Evolutionary conservation across 2,888 invertebrate genomes (phyloP), one percentile per base, ranked within the genome.

Genomic region (Lepidocyrtoides sp.): DNA sequence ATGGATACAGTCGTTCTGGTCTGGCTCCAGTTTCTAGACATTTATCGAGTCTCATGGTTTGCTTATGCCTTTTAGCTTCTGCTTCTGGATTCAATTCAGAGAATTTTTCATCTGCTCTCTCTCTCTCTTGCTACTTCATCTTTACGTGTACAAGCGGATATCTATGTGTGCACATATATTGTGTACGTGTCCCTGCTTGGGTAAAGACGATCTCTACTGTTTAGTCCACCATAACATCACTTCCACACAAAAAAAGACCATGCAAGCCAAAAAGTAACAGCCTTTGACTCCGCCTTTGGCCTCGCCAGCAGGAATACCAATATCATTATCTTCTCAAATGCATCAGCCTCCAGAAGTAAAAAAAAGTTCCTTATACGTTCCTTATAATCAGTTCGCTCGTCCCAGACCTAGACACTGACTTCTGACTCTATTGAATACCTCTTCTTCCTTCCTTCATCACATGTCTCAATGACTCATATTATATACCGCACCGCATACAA

Each of bases 211-310:
- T 79, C 88, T 48, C 36, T 79, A 79, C 88, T 79, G 85, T 54
- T 54, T 57, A 63, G 82, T 82, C 82, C 82, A 32, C 51, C 60
- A 69, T 66, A n/a, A 69, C 83, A 29, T n/a, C 48, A 60, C 51
- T 26, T 12, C 77, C 75, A 32, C 36, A 14, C 66, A 79, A 26
- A 79, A 17, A 48, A 79, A 79, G 63, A 72, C 29, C 69, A 57
- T 69, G 41, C 81, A 72, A 69, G 48, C 17, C 29, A 75, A 57
- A 10, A 79, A 79, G 79, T 79, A 82, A 82, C 89, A 89, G 81
- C 91, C 91, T 91, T 91, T 91, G 86, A 91, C 91, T 91, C 91
- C 91, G 91, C 91, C 91, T 91, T 85, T 91, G 91, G 91, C 91
- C 84, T 84, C 83, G 84, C 79, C 84, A 83, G 41, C 48, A 84